Base-by-base conservation (phyloP, 2,888 invertebrate species). In the Drosophila monieri region DNA sequence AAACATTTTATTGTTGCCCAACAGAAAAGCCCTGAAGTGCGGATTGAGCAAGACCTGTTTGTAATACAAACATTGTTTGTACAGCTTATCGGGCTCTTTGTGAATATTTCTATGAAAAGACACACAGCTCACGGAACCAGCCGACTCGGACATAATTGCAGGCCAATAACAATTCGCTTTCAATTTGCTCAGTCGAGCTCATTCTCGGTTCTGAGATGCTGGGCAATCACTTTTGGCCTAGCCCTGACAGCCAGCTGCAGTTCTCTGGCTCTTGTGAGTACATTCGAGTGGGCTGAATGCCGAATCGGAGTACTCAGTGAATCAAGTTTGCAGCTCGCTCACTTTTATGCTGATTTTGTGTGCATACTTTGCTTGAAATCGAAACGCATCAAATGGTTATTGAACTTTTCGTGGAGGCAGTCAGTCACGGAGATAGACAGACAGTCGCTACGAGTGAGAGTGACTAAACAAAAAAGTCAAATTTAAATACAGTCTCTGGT, bases 341-440 rank as follows among this genome's bases (percentile, higher is more conserved):
- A 80, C 80, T 80, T 80, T 80, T 85, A 85, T 85, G 80, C 70
- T 74, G 69, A 68, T 77, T 41, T 69, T 76, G 52, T 64, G 51
- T 77, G 58, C 74, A 59, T 61, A 59, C 61, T 69, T 69, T 48
- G 53, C 52, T 48, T 61, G 54, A 75, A 78, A 68, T 67, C 65
- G 65, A 68, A 85, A 76, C 67, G 78, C 83, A 81, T 88, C 86
- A 88, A 76, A 70, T 83, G 81, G 81, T 88, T 88, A 81, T 83
- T 83, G 88, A 83, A 83, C 81, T 41, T 46, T 83, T 52, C 58
- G 67, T 44, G 41, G 52, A 46, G 65, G 14, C 64, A 65, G 49
- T 46, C 52, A 68, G 53, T 52, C 68, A 58, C 43, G 39, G 52
- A 46, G 48, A n/a, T 15, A 52, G 39, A 39, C 66, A 39, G 46